Conservation (phyloP, 2,113 vertebrate genomes). For the Gavialis gangeticus region DNA sequence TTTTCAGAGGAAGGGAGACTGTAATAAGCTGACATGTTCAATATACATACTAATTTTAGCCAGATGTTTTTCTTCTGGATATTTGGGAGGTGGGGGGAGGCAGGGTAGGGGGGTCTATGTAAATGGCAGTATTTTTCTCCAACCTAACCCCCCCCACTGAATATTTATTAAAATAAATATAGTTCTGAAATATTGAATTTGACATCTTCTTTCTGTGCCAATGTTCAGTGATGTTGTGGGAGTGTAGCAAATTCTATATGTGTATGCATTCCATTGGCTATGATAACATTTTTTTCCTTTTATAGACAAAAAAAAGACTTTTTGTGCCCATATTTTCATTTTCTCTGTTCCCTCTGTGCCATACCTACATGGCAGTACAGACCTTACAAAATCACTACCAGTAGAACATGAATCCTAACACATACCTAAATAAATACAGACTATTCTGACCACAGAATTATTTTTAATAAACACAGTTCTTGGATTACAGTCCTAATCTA, state of each 20-base stretch:
- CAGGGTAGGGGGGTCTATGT: not conserved
- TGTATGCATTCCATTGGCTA: constrained; percentile 36
- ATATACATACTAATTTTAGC: constrained; percentile 19
- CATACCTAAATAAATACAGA: constrained; percentile 49
- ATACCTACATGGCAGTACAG: not conserved
- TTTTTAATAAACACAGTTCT: constrained; percentile 63
- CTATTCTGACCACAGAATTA: constrained; percentile 26
- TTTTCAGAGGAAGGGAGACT: not conserved
- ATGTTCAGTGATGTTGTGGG: not conserved
- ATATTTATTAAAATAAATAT: constrained; percentile 62
- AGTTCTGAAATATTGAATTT: constrained; percentile 53
- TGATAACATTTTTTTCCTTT: constrained; percentile 43
- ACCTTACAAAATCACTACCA: not conserved
- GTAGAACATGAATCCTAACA: constrained; percentile 10
- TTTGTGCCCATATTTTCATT: not conserved
- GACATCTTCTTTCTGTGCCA: constrained; percentile 54
- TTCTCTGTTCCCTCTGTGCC: not conserved
- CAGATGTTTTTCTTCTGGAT: constrained; percentile 68
- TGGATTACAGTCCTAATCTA: constrained; percentile 56
- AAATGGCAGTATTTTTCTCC: constrained; percentile 53
- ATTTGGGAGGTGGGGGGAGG: not conserved
- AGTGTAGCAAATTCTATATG: constrained; percentile 42
- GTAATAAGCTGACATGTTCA: not conserved
- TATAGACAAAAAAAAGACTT: constrained; percentile 5
- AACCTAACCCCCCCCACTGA: not conserved